A percentile compares a stretch with the other conserved stretches of the same genome.
Conservation (phyloP, 2,888 invertebrate genomes). For the Osmoderma eremita region DNA sequence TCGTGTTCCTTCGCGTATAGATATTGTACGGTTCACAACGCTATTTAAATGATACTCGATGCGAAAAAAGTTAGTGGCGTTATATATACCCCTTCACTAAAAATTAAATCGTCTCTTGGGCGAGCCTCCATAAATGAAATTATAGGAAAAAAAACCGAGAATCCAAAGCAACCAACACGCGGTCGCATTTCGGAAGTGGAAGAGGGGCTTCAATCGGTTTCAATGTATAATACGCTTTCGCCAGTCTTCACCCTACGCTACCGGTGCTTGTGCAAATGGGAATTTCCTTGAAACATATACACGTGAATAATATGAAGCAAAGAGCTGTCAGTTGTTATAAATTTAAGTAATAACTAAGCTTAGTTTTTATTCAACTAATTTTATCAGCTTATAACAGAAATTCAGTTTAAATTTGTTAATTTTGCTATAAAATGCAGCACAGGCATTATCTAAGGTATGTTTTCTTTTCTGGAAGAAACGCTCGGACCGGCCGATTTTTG, state of each 20-base stretch:
- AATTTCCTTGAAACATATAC: no score
- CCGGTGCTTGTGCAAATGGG: neutral
- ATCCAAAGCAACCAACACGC: neutral
- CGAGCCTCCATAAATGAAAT: constrained; percentile 16
- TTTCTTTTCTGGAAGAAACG: no score
- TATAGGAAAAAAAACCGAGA: neutral
- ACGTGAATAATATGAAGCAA: no score
- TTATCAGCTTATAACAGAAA: no score
- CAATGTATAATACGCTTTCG: constrained; percentile 5
- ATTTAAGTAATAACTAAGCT: no score
- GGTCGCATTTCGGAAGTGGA: neutral
- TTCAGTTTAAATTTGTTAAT: no score
- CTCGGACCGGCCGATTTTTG: no score
- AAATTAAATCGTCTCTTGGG: constrained; percentile 31
- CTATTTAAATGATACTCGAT: constrained; percentile 38
- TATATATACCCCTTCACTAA: constrained; percentile 44
- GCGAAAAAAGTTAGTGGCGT: constrained; percentile 19
- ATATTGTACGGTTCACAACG: constrained; percentile 19
- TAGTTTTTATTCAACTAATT: no score
- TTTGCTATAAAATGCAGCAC: no score
- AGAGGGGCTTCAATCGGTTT: constrained; percentile 7
- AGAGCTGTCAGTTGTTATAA: no score
- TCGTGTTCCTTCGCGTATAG: constrained; percentile 8
- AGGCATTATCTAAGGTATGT: no score
- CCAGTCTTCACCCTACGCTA: constrained; percentile 20